Percentiles rank a stretch among this genome's conserved stretches.
phyloP scores from a whole-genome alignment of 92 coral and sea anemone genomes.

The Epizoanthus rinbou region DNA sequence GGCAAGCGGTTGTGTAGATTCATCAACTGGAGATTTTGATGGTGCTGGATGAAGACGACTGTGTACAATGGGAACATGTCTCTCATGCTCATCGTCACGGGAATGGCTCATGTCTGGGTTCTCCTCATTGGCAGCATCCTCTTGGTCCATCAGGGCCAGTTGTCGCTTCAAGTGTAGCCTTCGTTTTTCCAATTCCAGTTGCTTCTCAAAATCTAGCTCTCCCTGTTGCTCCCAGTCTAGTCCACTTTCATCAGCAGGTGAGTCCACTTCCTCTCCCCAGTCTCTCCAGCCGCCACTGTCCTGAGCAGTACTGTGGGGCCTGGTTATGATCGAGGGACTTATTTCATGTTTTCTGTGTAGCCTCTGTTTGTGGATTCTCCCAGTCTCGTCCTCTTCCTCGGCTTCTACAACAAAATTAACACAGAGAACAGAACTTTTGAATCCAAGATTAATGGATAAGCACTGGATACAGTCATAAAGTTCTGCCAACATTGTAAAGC shows the following conservation, averaged over 20 bases:
- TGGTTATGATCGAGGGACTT: conserved; percentile 60
- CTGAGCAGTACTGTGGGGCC: conserved; percentile 65
- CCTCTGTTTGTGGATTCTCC: conserved; percentile 63
- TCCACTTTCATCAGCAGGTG: conserved; percentile 65
- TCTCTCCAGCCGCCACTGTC: conserved; percentile 47
- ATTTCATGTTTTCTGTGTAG: conserved; percentile 66
- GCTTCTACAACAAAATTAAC: conserved; percentile 4
- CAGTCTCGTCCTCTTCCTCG: conserved; percentile 52
- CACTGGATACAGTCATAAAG: too few species aligned
- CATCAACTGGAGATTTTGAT: conserved; percentile 63
- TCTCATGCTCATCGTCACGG: conserved; percentile 63
- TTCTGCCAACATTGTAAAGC: too few species aligned
- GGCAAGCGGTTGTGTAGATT: conserved; percentile 53
- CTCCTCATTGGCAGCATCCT: conserved; percentile 76
- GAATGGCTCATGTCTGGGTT: conserved; percentile 47
- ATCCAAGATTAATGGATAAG: too few species aligned
- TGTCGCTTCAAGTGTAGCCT: conserved; percentile 86
- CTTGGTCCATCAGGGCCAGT: conserved; percentile 91
- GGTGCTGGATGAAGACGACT: conserved; percentile 83
- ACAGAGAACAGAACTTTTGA: background rate
- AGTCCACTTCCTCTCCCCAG: conserved; percentile 67
- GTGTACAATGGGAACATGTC: conserved; percentile 79
- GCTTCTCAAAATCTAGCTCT: conserved; percentile 78
- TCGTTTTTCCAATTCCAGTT: conserved; percentile 86
- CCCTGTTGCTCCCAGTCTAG: conserved; percentile 94